These are phyloP conservation scores for Calephelis virginiensis DNA, from an alignment of 1,140 invertebrate species.

Conservation along the genomic window DNA sequence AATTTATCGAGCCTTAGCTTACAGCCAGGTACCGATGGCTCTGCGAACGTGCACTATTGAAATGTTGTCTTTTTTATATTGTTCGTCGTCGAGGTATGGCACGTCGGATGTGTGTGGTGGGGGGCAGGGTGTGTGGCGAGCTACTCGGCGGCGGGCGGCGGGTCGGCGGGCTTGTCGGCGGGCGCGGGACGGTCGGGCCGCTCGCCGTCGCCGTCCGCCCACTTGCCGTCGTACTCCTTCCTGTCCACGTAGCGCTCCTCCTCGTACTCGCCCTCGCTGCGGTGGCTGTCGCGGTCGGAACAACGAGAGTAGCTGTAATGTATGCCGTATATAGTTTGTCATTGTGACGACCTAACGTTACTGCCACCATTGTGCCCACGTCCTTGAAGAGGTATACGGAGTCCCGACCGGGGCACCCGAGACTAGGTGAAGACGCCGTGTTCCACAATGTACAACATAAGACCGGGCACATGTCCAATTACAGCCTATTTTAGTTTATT, in stretches of 20 bases:
- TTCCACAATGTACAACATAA: too few species aligned
- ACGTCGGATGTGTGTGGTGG: too few species aligned
- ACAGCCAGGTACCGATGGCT: not conserved
- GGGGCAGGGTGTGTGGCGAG: too few species aligned
- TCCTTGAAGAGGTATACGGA: too few species aligned
- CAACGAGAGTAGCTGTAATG: constrained; percentile 66
- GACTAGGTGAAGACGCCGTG: too few species aligned
- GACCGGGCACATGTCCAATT: too few species aligned
- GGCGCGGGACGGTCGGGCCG: constrained; percentile 33
- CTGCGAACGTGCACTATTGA: not conserved
- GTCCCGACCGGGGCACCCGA: too few species aligned
- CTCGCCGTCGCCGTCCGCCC: constrained; percentile 78
- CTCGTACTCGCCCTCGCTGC: constrained; percentile 86
- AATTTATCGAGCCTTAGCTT: constrained; percentile 5
- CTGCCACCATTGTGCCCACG: not conserved
- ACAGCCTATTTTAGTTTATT: not conserved
- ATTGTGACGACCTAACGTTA: constrained; percentile 7
- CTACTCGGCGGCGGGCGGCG: not conserved
- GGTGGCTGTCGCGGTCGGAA: constrained; percentile 81
- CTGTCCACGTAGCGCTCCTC: constrained; percentile 81
- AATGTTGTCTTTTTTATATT: too few species aligned
- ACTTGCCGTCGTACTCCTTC: constrained; percentile 81
- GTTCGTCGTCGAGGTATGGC: too few species aligned
- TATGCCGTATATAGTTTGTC: constrained; percentile 19
- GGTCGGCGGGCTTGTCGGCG: constrained; percentile 60